These are phyloP conservation scores for Coreoperca whiteheadi DNA, from an alignment of 2,113 vertebrate species.

Conservation along the genomic window DNA sequence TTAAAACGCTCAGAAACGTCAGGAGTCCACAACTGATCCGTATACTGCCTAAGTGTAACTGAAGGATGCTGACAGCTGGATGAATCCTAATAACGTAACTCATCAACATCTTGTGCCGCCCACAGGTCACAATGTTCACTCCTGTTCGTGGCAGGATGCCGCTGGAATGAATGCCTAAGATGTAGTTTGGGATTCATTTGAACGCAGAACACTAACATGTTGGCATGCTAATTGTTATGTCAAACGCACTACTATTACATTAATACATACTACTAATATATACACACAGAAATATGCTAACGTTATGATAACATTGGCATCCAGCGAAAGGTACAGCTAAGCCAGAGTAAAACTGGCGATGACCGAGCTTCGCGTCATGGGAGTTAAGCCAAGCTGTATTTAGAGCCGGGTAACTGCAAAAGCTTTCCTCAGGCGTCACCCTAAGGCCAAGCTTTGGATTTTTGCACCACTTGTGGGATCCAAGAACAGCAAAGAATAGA, in stretches of 20 bases:
- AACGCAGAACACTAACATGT: background rate
- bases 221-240: background rate
- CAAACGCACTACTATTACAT: background rate
- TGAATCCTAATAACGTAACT: too few species aligned
- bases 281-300: background rate
- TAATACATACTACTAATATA: too few species aligned
- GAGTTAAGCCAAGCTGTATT: background rate
- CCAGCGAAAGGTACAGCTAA: background rate
- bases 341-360: background rate
- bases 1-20: background rate
- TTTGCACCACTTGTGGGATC: too few species aligned
- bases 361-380: background rate
- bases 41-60: too few species aligned
- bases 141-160: too few species aligned
- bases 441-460: too few species aligned
- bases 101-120: background rate
- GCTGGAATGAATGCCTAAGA: background rate
- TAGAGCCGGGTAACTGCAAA: too few species aligned
- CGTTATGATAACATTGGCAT: background rate
- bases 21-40: background rate
- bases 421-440: too few species aligned
- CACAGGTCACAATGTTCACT: background rate
- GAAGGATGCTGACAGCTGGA: background rate
- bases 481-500: too few species aligned
- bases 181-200: background rate